Evolutionary conservation across 2,113 vertebrate genomes (phyloP).

Genomic region (Ammodytes marinus): DNA sequence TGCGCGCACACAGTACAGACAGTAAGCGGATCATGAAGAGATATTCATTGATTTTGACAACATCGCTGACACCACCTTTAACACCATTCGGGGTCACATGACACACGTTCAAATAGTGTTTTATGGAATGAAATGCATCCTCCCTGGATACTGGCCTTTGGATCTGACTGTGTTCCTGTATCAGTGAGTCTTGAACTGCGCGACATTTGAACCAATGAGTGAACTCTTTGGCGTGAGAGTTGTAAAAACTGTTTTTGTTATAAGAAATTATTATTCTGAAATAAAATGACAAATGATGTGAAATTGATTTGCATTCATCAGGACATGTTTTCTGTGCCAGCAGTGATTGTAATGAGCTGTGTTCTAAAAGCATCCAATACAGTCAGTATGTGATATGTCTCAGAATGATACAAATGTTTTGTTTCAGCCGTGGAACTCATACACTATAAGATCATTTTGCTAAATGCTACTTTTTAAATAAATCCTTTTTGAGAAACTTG

Average conservation of each 20-base stretch:
- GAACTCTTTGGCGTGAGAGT: background rate
- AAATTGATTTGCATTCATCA: background rate
- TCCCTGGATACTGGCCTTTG: background rate
- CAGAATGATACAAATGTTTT: background rate
- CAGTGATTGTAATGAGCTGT: background rate
- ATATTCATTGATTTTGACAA: too few species aligned
- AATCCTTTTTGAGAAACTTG: slow-evolving; percentile 20
- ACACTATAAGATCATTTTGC: slow-evolving; percentile 2
- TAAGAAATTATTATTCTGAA: background rate
- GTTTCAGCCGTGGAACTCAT: background rate
- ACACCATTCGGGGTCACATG: background rate
- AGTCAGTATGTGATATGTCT: background rate
- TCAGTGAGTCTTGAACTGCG: background rate
- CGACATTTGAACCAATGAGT: background rate
- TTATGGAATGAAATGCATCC: background rate
- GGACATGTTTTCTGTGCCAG: background rate
- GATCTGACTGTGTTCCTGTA: background rate
- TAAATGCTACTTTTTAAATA: slow-evolving; percentile 55
- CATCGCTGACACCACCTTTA: too few species aligned
- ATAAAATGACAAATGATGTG: background rate
- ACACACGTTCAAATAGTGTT: background rate
- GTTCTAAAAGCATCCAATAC: background rate
- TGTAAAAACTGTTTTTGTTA: background rate
- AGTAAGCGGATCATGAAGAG: too few species aligned
- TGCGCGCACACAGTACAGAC: too few species aligned